Evolutionary conservation across 2,888 invertebrate species (phyloP), one percentile per base, ranked within the genome.

Genomic region (Lycocerus yunnanus): DNA sequence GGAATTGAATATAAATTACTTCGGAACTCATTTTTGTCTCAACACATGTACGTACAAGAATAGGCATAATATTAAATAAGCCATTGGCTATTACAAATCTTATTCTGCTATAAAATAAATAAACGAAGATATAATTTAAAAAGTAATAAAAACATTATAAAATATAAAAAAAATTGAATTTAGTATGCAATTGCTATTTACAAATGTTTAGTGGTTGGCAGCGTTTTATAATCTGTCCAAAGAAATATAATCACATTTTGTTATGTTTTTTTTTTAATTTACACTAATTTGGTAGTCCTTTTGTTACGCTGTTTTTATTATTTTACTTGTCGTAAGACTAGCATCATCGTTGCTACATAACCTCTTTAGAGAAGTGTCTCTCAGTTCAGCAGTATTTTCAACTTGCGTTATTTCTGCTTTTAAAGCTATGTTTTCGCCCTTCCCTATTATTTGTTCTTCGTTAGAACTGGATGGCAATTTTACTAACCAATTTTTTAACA

Each of bases 401-500:
- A 18, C 61, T 20, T 73, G 66, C 15, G 71, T 73, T 60, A 73
- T 66, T 71, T 76, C 73, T 14, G 73, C 73, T 71, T 73, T 76
- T n/a, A 76, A 63, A 1, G 67, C 73, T 15, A 73, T 73, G 43
- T 73, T 76, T 58, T 73, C 68, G 5, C 63, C 68, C 43, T 61
- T 11, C 5, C 21, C 65, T 65, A 58, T 59, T 13, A 8, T 15
- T 43, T 59, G 15, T 13, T 70, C 43, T 8, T 18, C 43, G 2
- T 65, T 20, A n/a, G 63, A 24, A 21, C 69, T 24, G 9, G 70
- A 21, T 21, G 81, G 79, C 21, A 82, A 77, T 59, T 80, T 81
- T 68, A 79, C 82, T 27, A 86, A 77, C 85, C 85, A 85, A 65
- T 77, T 77, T 73, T 85, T 85, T 71, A 85, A 79, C 18, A 83